Base-by-base conservation (phyloP, 2,113 vertebrate genomes). In the Oncorhynchus keta region DNA sequence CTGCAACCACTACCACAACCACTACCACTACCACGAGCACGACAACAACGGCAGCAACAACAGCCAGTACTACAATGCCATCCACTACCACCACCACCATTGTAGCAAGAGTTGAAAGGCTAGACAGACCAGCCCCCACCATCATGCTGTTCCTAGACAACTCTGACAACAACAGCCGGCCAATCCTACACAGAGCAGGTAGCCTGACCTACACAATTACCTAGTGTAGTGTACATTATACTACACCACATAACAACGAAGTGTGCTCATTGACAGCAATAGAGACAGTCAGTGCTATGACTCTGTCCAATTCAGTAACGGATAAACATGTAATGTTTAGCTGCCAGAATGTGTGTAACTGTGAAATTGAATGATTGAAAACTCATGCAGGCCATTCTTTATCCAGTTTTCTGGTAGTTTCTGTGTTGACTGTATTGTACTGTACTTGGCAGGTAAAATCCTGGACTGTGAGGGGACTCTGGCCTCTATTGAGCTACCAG, bases 381-480 rank as follows among this genome's bases (percentile, higher is more conserved):
- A 8, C 35, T 18, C 35, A 0, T 14, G 14, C 28, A 45, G 67
- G 6, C 68, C 8, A 26, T 61, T 84, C 49, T 75, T 35, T 66
- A 16, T 26, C 20, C 35, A 45, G 32, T 6, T 49, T n/a, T 70
- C 20, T 13, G n/a, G 12, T 18, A 28, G 22, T 77, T 78, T 7
- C 45, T 28, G 28, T 68, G 26, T 57, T 77, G 28, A 68, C 24
- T 16, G 2, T 72, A n/a, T 55, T 20, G 11, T 76, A 20, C 2
- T 77, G 16, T 70, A 76, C 76, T 2, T 83, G 79, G 4, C 84
- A 97, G 95, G 93, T 48, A 95, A 93, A 81, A 94, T 95, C 83
- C 84, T 84, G 1, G 93, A 92, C 76, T 99, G 98, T 0, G 97
- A 98, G 72, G 97, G 97, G 67, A 99, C 98, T 1, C 90, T 99